Percentiles rank a stretch among this genome's conserved stretches.
Evolutionary conservation across 2,113 vertebrate species (phyloP).

Genomic region (Syngnathus floridae): DNA sequence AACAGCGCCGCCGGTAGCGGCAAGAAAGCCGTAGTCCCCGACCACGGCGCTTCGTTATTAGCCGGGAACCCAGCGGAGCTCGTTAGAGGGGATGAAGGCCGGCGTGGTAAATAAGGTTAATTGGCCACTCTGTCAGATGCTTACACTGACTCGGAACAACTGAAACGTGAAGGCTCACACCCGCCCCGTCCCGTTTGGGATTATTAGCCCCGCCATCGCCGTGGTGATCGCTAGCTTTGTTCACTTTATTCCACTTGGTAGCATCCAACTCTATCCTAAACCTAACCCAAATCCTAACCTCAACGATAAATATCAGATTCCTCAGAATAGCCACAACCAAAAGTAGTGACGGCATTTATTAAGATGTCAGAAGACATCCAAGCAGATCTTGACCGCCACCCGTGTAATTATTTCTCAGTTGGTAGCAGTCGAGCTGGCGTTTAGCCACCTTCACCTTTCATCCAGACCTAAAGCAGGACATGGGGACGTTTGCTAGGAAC

Average conservation of each 20-base stretch:
- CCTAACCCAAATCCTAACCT: too few species aligned
- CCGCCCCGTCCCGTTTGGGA: conserved; percentile 34
- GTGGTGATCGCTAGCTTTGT: neutral
- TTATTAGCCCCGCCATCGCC: conserved; percentile 46
- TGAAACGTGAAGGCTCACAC: conserved; percentile 47
- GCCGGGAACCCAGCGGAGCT: conserved; percentile 73
- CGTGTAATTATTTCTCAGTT: too few species aligned
- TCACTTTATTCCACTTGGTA: neutral
- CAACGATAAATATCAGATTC: too few species aligned
- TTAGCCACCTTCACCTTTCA: too few species aligned
- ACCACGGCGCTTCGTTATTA: conserved; percentile 62
- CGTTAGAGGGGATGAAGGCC: conserved; percentile 63
- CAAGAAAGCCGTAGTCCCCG: conserved; percentile 40
- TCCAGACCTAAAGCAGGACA: too few species aligned
- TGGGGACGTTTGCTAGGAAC: too few species aligned
- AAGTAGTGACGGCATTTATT: too few species aligned
- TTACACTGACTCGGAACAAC: conserved; percentile 59
- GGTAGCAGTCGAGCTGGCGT: too few species aligned
- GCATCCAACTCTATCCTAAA: too few species aligned
- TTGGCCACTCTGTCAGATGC: conserved; percentile 75
- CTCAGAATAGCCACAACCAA: too few species aligned
- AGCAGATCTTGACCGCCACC: too few species aligned
- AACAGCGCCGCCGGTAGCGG: conserved; percentile 38
- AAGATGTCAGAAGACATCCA: too few species aligned
- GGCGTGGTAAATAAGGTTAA: conserved; percentile 77